Evolutionary conservation across 35 echinoderm and acorn worm genomes (phyloP), one percentile per base, ranked within the genome.

Genomic region (Acanthaster planci): DNA sequence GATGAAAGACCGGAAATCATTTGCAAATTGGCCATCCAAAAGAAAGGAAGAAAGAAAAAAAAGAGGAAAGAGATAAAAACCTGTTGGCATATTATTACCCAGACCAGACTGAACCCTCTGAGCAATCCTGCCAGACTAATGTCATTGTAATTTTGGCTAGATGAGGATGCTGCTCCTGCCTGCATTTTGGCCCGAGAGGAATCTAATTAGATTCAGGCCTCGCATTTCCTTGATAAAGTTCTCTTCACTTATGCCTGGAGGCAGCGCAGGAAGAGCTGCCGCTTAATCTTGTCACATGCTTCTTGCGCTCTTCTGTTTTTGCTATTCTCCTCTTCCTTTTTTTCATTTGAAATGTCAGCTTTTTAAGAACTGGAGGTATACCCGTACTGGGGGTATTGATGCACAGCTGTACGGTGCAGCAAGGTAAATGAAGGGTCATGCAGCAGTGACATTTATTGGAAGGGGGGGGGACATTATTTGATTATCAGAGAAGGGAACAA

Each of bases 231-330:
- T 29, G 26, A 29, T 72, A 72, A 72, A 72, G 22, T 72, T 72
- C 64, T 72, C 64, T 26, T 47, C 30, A 31, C 64, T n/a, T 19
- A 31, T 72, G 23, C 64, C 64, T 34, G 2, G 23, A 72, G 64
- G 64, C 64, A 30, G 15, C 30, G 34, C 64, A 72, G 64, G 64
- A 72, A 72, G 64, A 19, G 34, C 64, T 72, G 64, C 10, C 29
- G 64, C 64, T 72, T 72, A 72, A 72, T 72, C 64, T 72, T 34
- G 64, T 72, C 64, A 72, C 42, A 47, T 47, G 42, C 42, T 47
- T 4, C 42, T 47, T 47, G 42, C 42, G 42, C 12, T 47, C 42
- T 47, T 47, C 42, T 47, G 42, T 47, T 47, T 72, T 72, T 72
- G 64, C 64, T 59, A 18, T 18, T 59, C 52, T 10, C 21, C 29